Percentiles rank a stretch among this genome's conserved stretches.
Evolutionary conservation across 2,888 invertebrate genomes (phyloP).

Genomic region (Ceraclea dissimilis): DNA sequence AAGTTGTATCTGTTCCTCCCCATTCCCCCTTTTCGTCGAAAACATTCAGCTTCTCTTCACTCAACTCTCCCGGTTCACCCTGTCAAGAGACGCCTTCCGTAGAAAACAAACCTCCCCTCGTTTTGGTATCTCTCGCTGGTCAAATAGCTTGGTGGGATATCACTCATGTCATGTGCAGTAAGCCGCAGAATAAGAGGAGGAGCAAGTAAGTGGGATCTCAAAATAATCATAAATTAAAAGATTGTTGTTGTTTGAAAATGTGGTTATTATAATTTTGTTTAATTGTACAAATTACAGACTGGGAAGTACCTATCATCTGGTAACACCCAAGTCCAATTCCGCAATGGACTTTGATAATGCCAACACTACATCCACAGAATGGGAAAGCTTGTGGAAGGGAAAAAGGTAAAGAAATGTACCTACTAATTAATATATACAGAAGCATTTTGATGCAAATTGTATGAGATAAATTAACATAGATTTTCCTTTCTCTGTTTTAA

Average conservation of each 20-base stretch:
- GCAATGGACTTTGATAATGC: background rate
- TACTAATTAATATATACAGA: too few relatives aligned
- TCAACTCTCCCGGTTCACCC: background rate
- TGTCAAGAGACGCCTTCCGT: background rate
- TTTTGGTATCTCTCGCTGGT: constrained; percentile 49
- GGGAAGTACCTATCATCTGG: constrained; percentile 6
- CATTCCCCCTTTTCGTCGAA: constrained; percentile 6
- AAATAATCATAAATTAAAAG: too few relatives aligned
- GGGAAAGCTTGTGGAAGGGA: constrained; percentile 41
- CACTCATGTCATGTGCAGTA: constrained; percentile 31
- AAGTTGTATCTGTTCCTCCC: background rate
- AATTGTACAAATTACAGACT: constrained; percentile 1
- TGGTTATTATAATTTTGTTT: too few relatives aligned
- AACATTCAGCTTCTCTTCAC: constrained; percentile 7
- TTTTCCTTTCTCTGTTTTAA: too few relatives aligned
- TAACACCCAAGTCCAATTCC: constrained; percentile 9
- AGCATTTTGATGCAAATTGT: too few relatives aligned
- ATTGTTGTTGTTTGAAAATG: background rate
- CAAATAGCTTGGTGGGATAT: constrained; percentile 56
- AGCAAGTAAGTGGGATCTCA: constrained; percentile 10
- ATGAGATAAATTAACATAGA: background rate
- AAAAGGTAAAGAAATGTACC: constrained; percentile 34
- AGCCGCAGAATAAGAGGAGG: constrained; percentile 11
- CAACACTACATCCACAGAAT: constrained; percentile 30
- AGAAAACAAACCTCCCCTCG: constrained; percentile 37